phyloP scores from a whole-genome alignment of 1,140 invertebrate genomes.

The Teleogryllus occipitalis region DNA sequence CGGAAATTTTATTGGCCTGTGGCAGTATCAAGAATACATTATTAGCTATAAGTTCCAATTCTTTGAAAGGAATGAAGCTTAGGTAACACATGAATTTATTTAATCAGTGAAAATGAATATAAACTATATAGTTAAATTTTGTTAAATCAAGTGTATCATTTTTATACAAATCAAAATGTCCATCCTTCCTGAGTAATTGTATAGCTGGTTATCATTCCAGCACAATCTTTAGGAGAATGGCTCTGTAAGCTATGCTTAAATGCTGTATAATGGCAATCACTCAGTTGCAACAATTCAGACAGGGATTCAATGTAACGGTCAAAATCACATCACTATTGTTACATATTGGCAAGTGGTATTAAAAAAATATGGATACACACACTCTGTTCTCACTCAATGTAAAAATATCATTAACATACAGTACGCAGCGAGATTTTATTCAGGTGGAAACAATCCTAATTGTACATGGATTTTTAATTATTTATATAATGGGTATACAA shows the following conservation, averaged over 20 bases:
- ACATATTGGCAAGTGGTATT: background rate
- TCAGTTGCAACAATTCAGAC: background rate
- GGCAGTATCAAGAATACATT: background rate
- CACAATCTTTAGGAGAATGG: background rate
- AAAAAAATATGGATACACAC: conserved; percentile 5
- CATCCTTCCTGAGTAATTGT: too few species aligned
- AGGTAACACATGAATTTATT: background rate
- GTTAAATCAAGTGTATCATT: background rate
- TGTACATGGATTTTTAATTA: background rate
- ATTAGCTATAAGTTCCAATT: background rate
- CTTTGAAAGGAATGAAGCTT: background rate
- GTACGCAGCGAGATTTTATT: background rate
- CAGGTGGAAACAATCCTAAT: background rate
- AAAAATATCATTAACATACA: conserved; percentile 6
- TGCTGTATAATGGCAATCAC: too few species aligned
- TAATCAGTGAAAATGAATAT: background rate
- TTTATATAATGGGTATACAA: background rate
- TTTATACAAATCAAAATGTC: background rate
- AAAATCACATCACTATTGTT: background rate
- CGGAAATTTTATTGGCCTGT: background rate
- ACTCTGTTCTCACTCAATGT: conserved; percentile 4
- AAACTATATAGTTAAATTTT: background rate
- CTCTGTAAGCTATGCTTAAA: background rate
- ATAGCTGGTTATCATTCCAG: too few species aligned
- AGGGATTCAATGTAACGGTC: background rate